Conservation (phyloP, 2,113 vertebrate species). For the Nesogale talazaci region DNA sequence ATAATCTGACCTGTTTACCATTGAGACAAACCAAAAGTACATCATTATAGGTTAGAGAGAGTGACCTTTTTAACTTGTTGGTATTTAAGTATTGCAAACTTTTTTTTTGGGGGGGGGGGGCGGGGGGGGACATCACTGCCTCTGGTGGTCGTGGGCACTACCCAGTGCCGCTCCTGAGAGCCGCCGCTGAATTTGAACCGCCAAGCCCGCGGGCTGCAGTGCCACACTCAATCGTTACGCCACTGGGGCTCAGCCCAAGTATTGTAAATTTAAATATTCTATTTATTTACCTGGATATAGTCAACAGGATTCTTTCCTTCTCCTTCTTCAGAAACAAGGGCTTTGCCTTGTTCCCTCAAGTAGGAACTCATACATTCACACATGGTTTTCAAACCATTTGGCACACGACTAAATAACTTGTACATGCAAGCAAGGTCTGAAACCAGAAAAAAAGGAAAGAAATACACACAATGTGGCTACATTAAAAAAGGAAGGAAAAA, state of each 20-base stretch:
- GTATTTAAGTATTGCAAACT: too few species aligned
- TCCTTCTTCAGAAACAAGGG: constrained; percentile 97
- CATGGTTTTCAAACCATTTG: constrained; percentile 98
- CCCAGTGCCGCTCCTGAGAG: too few species aligned
- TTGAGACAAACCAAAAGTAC: not conserved
- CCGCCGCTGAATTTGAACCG: too few species aligned
- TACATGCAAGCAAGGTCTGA: constrained; percentile 99
- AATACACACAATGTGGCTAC: constrained; percentile 48
- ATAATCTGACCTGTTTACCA: not conserved
- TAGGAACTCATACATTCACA: constrained; percentile 99
- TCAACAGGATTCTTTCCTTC: constrained; percentile 99
- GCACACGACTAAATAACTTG: constrained; percentile 97
- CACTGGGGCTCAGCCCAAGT: too few species aligned
- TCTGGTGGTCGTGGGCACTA: too few species aligned
- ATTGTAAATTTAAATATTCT: not conserved
- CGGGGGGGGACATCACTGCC: too few species aligned
- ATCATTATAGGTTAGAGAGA: not conserved
- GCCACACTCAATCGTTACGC: too few species aligned
- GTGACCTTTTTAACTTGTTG: not conserved
- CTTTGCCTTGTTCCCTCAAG: constrained; percentile 97
- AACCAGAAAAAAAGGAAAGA: constrained; percentile 72
- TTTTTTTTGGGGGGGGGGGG: too few species aligned
- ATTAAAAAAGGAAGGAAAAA: constrained; percentile 51
- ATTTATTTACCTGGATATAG: constrained; percentile 94
- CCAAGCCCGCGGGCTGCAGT: too few species aligned